Base-by-base conservation (phyloP, 2,113 vertebrate species). In the Drymodes brunneopygia region DNA sequence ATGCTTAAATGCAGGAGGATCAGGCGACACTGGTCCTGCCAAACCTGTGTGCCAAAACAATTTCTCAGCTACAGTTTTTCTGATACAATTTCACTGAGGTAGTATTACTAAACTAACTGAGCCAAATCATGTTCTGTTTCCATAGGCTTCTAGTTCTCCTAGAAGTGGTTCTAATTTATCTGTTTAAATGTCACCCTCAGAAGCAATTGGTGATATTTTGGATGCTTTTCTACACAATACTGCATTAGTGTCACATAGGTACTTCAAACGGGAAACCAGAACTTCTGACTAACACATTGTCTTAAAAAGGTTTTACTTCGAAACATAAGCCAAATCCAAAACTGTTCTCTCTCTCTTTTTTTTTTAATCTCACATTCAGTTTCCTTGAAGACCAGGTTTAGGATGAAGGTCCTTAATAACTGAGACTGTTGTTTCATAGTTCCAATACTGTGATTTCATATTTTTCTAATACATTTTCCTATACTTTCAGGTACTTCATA, bases 401-500 rank as follows among this genome's bases (percentile, higher is more conserved):
- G 62, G 25, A 42, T 45, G 14, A 73, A 66, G 8, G 22, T 56
- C 20, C 22, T 90, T 81, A 72, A 38, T 53, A 81, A 47, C 23
- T 58, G n/a, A 77, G 51, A 47, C 38, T 83, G 28, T 38, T 58
- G 7, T 40, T 81, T 75, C 25, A 6, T 86, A 36, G 15, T 71
- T 78, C 33, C 6, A 57, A 4, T 53, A 62, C 36, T 74, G 53
- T n/a, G 36, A 10, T 86, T 82, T 81, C 29, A 16, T 77, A 8
- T 66, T 95, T 94, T 89, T 69, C 67, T 94, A 88, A 88, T 60
- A 45, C 0, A 3, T 86, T 36, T 94, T 81, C 45, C 44, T 64
- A 3, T 97, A 31, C 90, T 94, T 92, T 6, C 67, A 99, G 99
- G 99, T 92, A 97, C 97, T 50, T 99, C 99, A 1, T 99, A 99